phyloP scores from a whole-genome alignment of 2,797 vertebrate genomes.

The Sebastes hubbsi region DNA sequence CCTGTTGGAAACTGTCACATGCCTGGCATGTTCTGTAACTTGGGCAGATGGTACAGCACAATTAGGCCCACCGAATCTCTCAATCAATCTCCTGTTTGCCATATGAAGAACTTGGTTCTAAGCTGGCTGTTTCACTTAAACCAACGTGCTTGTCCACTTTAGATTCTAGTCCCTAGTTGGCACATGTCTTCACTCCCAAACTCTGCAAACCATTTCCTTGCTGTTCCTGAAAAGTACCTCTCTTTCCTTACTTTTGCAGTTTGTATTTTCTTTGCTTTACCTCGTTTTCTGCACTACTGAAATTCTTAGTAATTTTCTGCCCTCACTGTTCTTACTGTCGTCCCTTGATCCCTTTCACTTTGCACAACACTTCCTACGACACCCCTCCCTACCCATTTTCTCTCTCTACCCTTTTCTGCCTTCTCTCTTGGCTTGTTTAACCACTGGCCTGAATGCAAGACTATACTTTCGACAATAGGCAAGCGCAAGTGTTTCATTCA shows the following conservation, averaged over 20 bases:
- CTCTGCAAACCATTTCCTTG: background rate
- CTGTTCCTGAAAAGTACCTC: background rate
- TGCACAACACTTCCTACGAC: background rate
- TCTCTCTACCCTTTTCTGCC: slow-evolving; percentile 6
- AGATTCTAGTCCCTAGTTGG: background rate
- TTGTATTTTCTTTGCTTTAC: background rate
- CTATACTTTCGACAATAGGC: slow-evolving; percentile 66
- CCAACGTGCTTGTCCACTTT: slow-evolving; percentile 30
- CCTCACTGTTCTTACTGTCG: background rate
- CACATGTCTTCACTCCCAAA: slow-evolving; percentile 9
- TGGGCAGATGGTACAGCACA: slow-evolving; percentile 86
- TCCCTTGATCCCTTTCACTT: slow-evolving; percentile 11
- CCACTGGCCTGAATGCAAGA: slow-evolving; percentile 58
- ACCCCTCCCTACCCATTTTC: background rate
- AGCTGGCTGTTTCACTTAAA: slow-evolving; percentile 39
- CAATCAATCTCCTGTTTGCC: slow-evolving; percentile 71
- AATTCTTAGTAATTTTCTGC: background rate
- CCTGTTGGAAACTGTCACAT: slow-evolving; percentile 77
- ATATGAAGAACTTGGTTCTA: slow-evolving; percentile 49
- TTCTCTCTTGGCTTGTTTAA: slow-evolving; percentile 62
- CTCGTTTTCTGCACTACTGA: background rate
- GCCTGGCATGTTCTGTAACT: slow-evolving; percentile 78
- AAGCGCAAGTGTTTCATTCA: slow-evolving; percentile 73
- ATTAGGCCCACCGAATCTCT: slow-evolving; percentile 84
- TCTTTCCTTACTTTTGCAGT: background rate